Base-by-base conservation (phyloP, 2,113 vertebrate genomes). In the Tychaedon coryphoeus region DNA sequence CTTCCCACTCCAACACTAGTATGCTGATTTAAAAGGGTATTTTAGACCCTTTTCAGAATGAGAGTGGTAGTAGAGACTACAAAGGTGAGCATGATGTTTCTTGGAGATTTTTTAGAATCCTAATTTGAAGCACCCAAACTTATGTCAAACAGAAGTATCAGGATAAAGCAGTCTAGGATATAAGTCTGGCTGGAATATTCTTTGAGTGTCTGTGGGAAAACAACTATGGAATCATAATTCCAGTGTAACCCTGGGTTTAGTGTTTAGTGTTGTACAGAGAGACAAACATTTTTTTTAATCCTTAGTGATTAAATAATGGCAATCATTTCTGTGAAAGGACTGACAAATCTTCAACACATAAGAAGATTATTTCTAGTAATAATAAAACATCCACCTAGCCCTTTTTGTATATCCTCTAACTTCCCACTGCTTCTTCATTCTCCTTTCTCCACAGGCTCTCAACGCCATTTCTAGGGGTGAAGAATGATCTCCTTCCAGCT, bases 381-480 rank as follows among this genome's bases (percentile, higher is more conserved):
- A 82, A 74, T 20, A 42, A 62, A 90, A 69, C 20, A 62, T 28
- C 36, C 6, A 76, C 48, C 24, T 31, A 22, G 33, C 23, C 45
- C 12, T 82, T 61, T 91, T 66, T 79, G 18, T 62, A 31, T 47
- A 66, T 47, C 29, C 9, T 67, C 60, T 80, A 77, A 70, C 22
- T 75, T 94, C 34, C 62, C 26, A 45, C 74, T 77, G 62, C 29
- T 91, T 25, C 66, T 66, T 80, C 53, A 53, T 40, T 77, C 58
- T 91, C 18, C 38, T 93, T 87, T 97, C 79, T 91, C 76, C 56
- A 58, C 94, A 97, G 94, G 53, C 19, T 90, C 71, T 78, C 87
- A 88, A 26, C 8, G 7, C 29, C 24, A 62, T 42, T 90, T 28
- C 56, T n/a, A 38, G 54, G 25, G 13, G 12, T 48, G 65, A 90